Evolutionary conservation across 2,113 vertebrate genomes (phyloP).

Genomic region (Malurus melanocephalus): DNA sequence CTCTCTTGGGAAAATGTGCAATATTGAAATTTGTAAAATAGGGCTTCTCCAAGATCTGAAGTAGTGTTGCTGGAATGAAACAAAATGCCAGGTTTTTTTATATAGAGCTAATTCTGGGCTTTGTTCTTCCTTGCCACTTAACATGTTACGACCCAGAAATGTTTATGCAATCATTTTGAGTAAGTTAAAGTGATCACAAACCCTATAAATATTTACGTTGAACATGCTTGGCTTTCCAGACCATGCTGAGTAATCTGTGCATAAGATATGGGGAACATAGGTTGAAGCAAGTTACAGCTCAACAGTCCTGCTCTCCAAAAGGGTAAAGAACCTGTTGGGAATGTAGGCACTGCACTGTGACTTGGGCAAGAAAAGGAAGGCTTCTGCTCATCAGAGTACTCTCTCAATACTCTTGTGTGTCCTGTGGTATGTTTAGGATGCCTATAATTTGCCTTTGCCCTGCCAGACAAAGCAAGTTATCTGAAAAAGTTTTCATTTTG

Average conservation of each 20-base stretch:
- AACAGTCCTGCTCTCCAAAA: not conserved
- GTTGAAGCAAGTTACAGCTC: not conserved
- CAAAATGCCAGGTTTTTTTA: not conserved
- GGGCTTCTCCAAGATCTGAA: not conserved
- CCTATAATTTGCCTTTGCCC: not conserved
- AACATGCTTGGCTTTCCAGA: not conserved
- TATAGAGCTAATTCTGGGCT: not conserved
- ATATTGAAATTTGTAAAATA: not conserved
- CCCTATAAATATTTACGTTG: not conserved
- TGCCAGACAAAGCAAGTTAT: not conserved
- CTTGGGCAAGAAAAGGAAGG: not conserved
- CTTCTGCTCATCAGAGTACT: not conserved
- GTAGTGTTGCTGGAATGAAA: not conserved
- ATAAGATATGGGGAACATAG: not conserved
- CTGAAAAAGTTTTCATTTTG: not conserved
- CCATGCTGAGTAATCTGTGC: not conserved
- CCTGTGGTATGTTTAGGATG: not conserved
- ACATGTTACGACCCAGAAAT: not conserved
- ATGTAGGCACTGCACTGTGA: not conserved
- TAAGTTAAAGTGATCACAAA: not conserved
- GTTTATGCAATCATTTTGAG: not conserved
- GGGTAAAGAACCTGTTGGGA: not conserved
- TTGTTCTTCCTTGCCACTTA: not conserved
- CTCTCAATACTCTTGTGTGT: not conserved
- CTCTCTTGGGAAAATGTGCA: not conserved